A percentile compares a stretch with the other conserved stretches of the same genome.
These are phyloP conservation scores for Scarus forsteni DNA, from an alignment of 2,797 vertebrate species.

Conservation along the genomic window DNA sequence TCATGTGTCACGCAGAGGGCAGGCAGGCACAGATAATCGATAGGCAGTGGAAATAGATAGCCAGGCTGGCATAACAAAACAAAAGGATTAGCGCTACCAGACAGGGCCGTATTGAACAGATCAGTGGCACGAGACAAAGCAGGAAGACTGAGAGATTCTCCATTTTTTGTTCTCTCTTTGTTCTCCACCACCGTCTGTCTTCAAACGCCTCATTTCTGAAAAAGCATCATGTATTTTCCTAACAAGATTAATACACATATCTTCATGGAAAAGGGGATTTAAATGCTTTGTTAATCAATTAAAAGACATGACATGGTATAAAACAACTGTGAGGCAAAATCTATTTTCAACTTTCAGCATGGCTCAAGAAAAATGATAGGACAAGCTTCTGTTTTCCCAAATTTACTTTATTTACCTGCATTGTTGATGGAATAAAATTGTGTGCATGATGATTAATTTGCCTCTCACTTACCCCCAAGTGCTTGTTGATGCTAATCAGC, in stretches of 20 bases:
- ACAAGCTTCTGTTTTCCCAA: no score
- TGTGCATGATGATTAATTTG: no score
- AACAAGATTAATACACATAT: slow-evolving; percentile 1
- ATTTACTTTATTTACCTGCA: no score
- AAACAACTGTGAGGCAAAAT: neutral
- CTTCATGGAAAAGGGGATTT: slow-evolving; percentile 4
- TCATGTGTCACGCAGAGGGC: slow-evolving; percentile 37
- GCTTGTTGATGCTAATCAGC: no score
- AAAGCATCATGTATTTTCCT: neutral
- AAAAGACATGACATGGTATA: neutral
- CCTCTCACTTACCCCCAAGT: no score
- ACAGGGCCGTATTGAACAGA: slow-evolving; percentile 41
- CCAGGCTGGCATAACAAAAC: slow-evolving; percentile 52
- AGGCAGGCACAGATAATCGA: slow-evolving; percentile 48
- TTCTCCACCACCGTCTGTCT: slow-evolving; percentile 15
- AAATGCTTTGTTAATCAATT: neutral
- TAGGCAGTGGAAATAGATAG: slow-evolving; percentile 47
- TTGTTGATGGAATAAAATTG: no score
- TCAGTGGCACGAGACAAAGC: slow-evolving; percentile 54
- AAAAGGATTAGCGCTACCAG: slow-evolving; percentile 56
- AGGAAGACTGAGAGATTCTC: slow-evolving; percentile 14
- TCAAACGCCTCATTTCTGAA: slow-evolving; percentile 3
- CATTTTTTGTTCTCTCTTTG: slow-evolving; percentile 14
- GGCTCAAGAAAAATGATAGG: no score
- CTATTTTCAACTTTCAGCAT: no score